Base-by-base conservation (phyloP, 2,113 vertebrate species). In the Nesogale talazaci region DNA sequence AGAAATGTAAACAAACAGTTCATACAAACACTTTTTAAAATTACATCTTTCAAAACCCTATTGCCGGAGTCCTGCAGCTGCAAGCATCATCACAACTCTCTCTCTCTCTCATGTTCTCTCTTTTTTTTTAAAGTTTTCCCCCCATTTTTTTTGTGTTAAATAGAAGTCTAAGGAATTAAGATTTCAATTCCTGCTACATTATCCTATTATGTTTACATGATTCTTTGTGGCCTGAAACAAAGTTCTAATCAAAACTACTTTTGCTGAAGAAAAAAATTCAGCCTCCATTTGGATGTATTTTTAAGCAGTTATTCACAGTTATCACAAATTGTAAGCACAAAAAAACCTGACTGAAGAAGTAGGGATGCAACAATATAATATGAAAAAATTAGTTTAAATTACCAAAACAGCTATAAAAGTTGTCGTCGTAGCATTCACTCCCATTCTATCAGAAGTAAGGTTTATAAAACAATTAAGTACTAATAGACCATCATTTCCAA, bases 301-400 rank as follows among this genome's bases (percentile, higher is more conserved):
- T 97, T 98, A 94, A 98, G 98, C 98, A 98, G 96, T 98, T 98
- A 99, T 99, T 99, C 99, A 99, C 99, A 99, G 99, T 99, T 99
- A 98, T 98, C 98, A 98, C 98, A 98, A 98, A 97, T 98, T 85
- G 93, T 98, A 98, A 98, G 98, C 98, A 99, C 98, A 98, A 98
- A 99, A 52, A 98, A 98, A 98, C 98, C 98, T 98, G 98, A 98
- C 98, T 98, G 98, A 97, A 98, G 97, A 96, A 98, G 98, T 97
- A 98, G 98, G 98, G 98, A 98, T 98, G 99, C 98, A 97, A 98
- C 98, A 98, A 98, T 98, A 98, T 97, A 98, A 98, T 97, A 96
- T 96, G 97, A 97, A 98, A 98, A 97, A 94, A 89, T 97, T 88
- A 82, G 96, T 96, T 97, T 96, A 92, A 97, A 93, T 98, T 96